Base-by-base conservation (phyloP, 1,140 invertebrate genomes). In the Drosophila mauritiana region DNA sequence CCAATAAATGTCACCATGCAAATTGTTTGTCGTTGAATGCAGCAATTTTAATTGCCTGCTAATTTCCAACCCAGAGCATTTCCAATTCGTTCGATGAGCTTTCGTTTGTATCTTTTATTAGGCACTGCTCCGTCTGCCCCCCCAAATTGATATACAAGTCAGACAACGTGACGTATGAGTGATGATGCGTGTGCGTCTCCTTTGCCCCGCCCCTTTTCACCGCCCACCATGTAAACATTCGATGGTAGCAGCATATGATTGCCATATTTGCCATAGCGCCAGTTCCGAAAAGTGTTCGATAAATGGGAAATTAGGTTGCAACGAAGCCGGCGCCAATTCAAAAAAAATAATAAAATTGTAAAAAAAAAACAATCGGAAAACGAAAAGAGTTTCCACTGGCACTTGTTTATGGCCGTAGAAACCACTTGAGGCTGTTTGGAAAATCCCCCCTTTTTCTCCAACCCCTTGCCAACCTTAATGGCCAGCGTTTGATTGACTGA, bases 131-230 rank as follows among this genome's bases (percentile, higher is more conserved):
- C 5, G 13, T 3, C 11, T 42, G 15, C 22, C 34, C 55, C 25
- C 51, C 51, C 55, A 62, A 83, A 81, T 86, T 86, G 81, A 86
- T 81, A 78, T 55, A 84, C 84, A 77, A 81, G 67, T 72, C 79
- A 63, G 67, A 53, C 83, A 79, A 86, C 79, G 80, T 89, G 84
- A 89, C 83, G 83, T 88, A 88, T 88, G 83, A 88, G 83, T 83
- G 83, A 89, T 88, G 84, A 88, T 85, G 82, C 81, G 73, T 84
- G 79, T 58, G 73, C 63, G 58, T 31, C 69, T 36, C 45, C 75
- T 46, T 56, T 61, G 36, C 11, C 61, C n/a, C 51, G 27, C 20
- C 45, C 57, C n/a, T 8, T 2, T 5, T 10, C 8, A 39, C 31
- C 15, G n/a, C 20, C 61, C 11, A 34, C 49, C 55, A 31, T 76